Evolutionary conservation across 2,797 vertebrate genomes (phyloP).

Genomic region (Mus caroli): DNA sequence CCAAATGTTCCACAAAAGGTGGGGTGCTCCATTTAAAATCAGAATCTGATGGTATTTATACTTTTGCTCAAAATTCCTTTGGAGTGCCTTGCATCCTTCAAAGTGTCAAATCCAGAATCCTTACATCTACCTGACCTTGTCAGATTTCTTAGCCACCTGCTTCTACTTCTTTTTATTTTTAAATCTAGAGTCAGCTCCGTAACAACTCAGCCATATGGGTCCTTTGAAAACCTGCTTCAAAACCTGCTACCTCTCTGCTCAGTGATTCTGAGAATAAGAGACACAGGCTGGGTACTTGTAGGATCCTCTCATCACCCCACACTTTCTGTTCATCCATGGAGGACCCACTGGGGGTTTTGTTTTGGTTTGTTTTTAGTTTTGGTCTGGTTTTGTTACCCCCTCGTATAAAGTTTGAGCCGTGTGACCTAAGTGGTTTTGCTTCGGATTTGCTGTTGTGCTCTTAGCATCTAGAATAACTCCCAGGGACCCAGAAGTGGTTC

Average conservation of each 20-base stretch:
- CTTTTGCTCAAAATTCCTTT: background rate
- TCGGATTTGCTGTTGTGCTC: background rate
- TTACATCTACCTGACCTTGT: background rate
- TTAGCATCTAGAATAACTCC: slow-evolving; percentile 7
- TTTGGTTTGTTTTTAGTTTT: background rate
- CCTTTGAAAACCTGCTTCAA: slow-evolving; percentile 10
- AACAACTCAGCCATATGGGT: background rate
- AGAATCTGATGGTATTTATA: background rate
- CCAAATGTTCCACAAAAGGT: background rate
- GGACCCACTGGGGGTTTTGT: background rate
- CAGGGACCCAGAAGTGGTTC: background rate
- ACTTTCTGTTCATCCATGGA: background rate
- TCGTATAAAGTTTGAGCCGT: background rate
- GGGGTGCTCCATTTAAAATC: background rate
- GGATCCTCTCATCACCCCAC: no score
- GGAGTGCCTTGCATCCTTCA: background rate
- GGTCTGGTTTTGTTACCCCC: no score
- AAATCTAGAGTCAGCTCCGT: background rate
- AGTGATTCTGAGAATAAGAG: background rate
- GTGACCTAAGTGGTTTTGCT: background rate
- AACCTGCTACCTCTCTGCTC: background rate
- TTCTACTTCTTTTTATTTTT: background rate
- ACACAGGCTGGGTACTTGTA: background rate
- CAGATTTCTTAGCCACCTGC: slow-evolving; percentile 10
- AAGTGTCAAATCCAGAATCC: background rate